Evolutionary conservation across 2,797 vertebrate genomes (phyloP).

Genomic region (Gymnothorax reevesii): DNA sequence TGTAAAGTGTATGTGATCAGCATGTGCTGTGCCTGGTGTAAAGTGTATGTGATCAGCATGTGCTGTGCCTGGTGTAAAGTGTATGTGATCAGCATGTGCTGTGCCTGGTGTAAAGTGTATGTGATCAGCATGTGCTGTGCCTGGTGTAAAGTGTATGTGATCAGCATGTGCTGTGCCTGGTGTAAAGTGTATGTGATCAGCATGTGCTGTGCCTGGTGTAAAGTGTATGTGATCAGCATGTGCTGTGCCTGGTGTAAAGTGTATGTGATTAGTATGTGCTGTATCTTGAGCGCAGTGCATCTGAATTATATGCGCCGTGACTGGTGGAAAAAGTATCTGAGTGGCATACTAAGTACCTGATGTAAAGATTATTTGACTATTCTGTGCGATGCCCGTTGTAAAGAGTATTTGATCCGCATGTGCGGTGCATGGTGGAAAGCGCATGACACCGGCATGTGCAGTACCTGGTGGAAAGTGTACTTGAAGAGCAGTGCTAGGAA

Average conservation of each 20-base stretch:
- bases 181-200: no score
- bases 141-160: no score
- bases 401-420: not conserved
- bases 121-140: conserved; percentile 84
- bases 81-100: conserved; percentile 79
- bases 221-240: no score
- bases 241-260: no score
- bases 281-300: no score
- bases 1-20: conserved; percentile 85
- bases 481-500: conserved; percentile 95
- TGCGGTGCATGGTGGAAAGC: conserved; percentile 67
- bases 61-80: no score
- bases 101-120: conserved; percentile 97
- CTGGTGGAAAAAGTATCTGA: conserved; percentile 26
- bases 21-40: conserved; percentile 88
- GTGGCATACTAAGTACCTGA: not conserved
- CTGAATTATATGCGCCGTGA: conserved; percentile 1
- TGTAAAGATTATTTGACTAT: conserved; percentile 25
- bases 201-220: no score
- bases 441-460: not conserved
- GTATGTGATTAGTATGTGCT: no score
- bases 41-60: conserved; percentile 65
- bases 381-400: not conserved
- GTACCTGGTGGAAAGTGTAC: conserved; percentile 98
- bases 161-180: conserved; percentile 73